These are phyloP conservation scores for Spisula subtruncata DNA, from an alignment of 2,888 invertebrate genomes.

Conservation along the genomic window DNA sequence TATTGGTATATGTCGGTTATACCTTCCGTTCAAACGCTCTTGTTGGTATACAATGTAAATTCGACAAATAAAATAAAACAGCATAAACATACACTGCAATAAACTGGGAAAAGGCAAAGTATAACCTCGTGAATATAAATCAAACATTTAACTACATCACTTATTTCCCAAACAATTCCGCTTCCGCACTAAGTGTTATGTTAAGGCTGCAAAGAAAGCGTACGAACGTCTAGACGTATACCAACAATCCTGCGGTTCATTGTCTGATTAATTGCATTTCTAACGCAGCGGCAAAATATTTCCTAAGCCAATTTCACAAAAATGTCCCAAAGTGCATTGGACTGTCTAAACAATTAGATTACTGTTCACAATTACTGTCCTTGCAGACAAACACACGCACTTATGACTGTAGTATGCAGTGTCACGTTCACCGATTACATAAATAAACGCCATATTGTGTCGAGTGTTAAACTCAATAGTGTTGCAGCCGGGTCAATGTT, in stretches of 20 bases:
- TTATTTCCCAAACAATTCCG: neutral
- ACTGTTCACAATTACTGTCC: neutral
- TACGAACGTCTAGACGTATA: neutral
- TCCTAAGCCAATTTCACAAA: neutral
- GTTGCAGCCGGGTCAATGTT: too few relatives aligned
- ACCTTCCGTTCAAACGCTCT: too few relatives aligned
- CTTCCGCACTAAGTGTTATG: neutral
- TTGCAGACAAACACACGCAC: neutral
- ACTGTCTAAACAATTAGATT: neutral
- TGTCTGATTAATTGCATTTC: neutral
- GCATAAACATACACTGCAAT: too few relatives aligned
- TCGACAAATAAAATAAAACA: too few relatives aligned
- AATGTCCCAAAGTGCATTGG: neutral
- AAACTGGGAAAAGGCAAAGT: too few relatives aligned
- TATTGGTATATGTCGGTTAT: too few relatives aligned
- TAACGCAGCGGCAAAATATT: neutral
- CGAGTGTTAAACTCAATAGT: too few relatives aligned
- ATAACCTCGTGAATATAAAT: neutral
- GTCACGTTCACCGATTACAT: neutral
- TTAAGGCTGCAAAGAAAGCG: neutral
- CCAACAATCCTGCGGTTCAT: too few relatives aligned
- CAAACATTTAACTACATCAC: too few relatives aligned
- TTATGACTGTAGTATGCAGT: neutral
- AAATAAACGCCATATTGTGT: too few relatives aligned
- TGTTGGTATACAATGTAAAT: too few relatives aligned